Conservation (phyloP, 2,113 vertebrate genomes). For the Hippocampus guttulatus region DNA sequence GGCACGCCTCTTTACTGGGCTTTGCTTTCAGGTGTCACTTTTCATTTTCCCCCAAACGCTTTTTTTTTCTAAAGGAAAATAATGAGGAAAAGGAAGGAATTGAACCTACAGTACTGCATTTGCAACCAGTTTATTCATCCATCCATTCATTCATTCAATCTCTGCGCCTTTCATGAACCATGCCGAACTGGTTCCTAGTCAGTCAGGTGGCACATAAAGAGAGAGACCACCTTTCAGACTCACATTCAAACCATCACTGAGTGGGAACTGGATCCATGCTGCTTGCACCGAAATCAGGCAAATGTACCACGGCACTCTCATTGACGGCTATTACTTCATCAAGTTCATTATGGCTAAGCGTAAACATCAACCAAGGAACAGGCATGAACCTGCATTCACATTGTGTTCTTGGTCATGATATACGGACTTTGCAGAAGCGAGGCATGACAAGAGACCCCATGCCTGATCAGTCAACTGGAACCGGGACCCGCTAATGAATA, state of each 20-base stretch:
- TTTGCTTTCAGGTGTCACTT: neutral
- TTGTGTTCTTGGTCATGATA: neutral
- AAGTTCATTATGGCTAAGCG: neutral
- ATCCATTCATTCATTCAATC: too few relatives aligned
- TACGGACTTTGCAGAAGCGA: slow-evolving; percentile 1
- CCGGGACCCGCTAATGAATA: slow-evolving; percentile 42
- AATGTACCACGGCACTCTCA: too few relatives aligned
- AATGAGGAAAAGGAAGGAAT: neutral
- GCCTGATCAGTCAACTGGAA: slow-evolving; percentile 8
- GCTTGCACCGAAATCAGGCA: too few relatives aligned
- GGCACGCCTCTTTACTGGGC: neutral
- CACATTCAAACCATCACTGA: too few relatives aligned
- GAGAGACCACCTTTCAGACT: too few relatives aligned
- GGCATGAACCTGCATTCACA: neutral
- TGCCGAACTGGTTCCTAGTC: too few relatives aligned
- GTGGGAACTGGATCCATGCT: too few relatives aligned
- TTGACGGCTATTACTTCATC: neutral
- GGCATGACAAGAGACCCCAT: slow-evolving; percentile 15
- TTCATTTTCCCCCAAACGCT: neutral
- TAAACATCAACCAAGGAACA: neutral
- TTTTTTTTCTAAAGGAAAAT: neutral
- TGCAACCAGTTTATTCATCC: too few relatives aligned
- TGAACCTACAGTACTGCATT: neutral
- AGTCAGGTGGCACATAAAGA: too few relatives aligned
- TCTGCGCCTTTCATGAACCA: too few relatives aligned